phyloP scores from a whole-genome alignment of 37 sponge, comb jelly and placozoan genomes.

The Crambe crambe region DNA sequence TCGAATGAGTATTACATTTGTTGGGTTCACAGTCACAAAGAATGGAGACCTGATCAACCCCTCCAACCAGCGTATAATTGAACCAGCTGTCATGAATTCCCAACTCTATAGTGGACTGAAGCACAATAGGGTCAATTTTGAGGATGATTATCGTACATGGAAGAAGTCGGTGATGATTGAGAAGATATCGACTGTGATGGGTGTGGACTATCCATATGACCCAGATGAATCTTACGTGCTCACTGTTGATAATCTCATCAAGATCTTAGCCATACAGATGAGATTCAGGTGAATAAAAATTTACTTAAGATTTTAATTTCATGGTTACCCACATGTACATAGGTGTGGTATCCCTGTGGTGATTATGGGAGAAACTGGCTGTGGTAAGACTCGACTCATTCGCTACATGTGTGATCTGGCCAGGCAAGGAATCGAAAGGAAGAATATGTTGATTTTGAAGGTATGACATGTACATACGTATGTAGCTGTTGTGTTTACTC shows the following conservation, averaged over 20 bases:
- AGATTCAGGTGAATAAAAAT: conserved; percentile 68
- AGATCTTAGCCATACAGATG: conserved; percentile 93
- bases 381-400: too few relatives aligned
- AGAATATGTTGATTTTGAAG: too few relatives aligned
- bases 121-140: conserved; percentile 28
- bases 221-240: conserved; percentile 86
- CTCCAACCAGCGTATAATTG: not conserved
- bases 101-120: conserved; percentile 38
- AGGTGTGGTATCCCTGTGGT: conserved; percentile 92
- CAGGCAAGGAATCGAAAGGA: conserved; percentile 12
- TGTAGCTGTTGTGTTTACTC: too few relatives aligned
- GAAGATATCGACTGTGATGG: conserved; percentile 67
- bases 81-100: conserved; percentile 27
- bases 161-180: conserved; percentile 33
- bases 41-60: conserved; percentile 56
- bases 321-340: too few relatives aligned
- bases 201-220: conserved; percentile 43
- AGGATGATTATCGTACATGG: conserved; percentile 51
- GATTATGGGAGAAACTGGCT: too few relatives aligned
- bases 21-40: conserved; percentile 68
- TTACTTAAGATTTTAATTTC: too few relatives aligned
- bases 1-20: conserved; percentile 73
- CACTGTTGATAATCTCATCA: conserved; percentile 83
- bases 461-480: too few relatives aligned
- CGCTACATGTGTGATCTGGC: conserved; percentile 90